Evolutionary conservation across 2,888 invertebrate genomes (phyloP).

Genomic region (Thecocarcelia acutangulata): DNA sequence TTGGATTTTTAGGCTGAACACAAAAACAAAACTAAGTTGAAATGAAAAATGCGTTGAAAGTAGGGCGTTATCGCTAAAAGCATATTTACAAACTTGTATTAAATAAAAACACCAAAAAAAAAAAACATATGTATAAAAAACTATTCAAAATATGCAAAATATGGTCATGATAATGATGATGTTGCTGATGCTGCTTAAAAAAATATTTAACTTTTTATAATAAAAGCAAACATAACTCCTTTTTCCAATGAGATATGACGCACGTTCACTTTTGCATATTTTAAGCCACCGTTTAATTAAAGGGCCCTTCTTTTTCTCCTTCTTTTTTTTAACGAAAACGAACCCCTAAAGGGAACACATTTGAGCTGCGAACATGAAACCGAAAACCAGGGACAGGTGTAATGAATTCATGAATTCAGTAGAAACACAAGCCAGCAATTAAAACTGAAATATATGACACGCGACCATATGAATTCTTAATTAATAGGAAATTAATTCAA

Average conservation of each 20-base stretch:
- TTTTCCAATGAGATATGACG: conserved; percentile 78
- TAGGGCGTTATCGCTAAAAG: conserved; percentile 76
- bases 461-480: conserved; percentile 1
- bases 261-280: conserved; percentile 80
- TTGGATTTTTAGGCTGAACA: conserved; percentile 12
- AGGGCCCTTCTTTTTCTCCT: conserved; percentile 68
- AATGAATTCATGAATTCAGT: not conserved
- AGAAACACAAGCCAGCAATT: conserved; percentile 33
- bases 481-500: conserved; percentile 34
- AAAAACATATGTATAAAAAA: conserved; percentile 6
- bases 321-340: too few relatives aligned
- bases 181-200: not conserved
- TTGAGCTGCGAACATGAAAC: not conserved
- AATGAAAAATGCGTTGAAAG: conserved; percentile 75
- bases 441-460: conserved; percentile 7
- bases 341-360: not conserved
- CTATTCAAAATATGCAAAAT: conserved; percentile 63
- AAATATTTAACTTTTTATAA: conserved; percentile 6
- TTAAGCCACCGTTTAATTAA: conserved; percentile 81
- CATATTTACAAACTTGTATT: conserved; percentile 49
- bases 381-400: conserved; percentile 38
- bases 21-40: conserved; percentile 15
- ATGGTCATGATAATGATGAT: not conserved
- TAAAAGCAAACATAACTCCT: conserved; percentile 71
- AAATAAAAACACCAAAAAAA: not conserved